These are phyloP conservation scores for Ecliptopera silaceata DNA, from an alignment of 2,888 invertebrate genomes.

Conservation along the genomic window DNA sequence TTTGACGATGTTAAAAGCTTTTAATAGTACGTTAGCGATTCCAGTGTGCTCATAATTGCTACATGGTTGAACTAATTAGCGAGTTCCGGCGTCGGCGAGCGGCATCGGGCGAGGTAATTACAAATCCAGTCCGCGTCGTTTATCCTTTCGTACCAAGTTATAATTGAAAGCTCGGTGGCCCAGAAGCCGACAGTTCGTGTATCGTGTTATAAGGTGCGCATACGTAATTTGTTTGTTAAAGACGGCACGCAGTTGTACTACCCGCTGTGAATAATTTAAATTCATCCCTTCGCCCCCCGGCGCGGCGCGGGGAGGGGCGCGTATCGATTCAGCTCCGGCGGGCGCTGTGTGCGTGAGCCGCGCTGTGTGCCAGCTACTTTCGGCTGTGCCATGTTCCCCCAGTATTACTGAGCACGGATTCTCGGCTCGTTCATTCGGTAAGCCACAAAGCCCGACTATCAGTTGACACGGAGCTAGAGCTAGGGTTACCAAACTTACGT, in stretches of 20 bases:
- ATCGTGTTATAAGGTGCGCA: conserved; percentile 80
- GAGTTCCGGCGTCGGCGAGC: conserved; percentile 49
- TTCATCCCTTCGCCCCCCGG: conserved; percentile 65
- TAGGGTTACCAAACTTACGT: conserved; percentile 47
- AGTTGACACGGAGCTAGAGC: conserved; percentile 58
- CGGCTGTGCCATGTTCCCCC: conserved; percentile 59
- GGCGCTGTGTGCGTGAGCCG: conserved; percentile 48
- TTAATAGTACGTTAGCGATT: conserved; percentile 54
- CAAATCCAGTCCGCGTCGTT: conserved; percentile 66
- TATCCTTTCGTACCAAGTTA: conserved; percentile 66
- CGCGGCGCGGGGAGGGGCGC: conserved; percentile 57
- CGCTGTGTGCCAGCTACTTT: conserved; percentile 57
- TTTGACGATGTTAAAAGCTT: conserved; percentile 49
- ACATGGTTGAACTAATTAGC: conserved; percentile 63
- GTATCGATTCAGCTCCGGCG: conserved; percentile 63
- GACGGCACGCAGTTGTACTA: conserved; percentile 81
- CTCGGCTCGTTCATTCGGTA: conserved; percentile 67
- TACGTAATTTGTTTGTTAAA: conserved; percentile 83
- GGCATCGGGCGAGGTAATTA: conserved; percentile 64
- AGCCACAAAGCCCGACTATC: conserved; percentile 69
- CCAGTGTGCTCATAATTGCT: conserved; percentile 61
- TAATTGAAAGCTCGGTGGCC: conserved; percentile 77
- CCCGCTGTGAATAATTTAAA: conserved; percentile 83
- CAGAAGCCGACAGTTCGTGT: conserved; percentile 68
- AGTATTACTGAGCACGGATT: conserved; percentile 66